These are phyloP conservation scores for rat (Rattus norvegicus) DNA, from an alignment of 2,113 vertebrate genomes.

Conservation along the genomic window GRCr8 NC_086033.1:107448501-107449000, in stretches of 20 bases:
- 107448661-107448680: conserved; percentile 80
- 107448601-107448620: conserved; percentile 1
- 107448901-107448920: conserved; percentile 79
- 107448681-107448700: conserved; percentile 82
- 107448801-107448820: conserved; percentile 70
- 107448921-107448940: conserved; percentile 80
- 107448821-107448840: conserved; percentile 84
- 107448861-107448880: conserved; percentile 82
- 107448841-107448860: conserved; percentile 78
- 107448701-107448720: conserved; percentile 88
- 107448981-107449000: conserved; percentile 72
- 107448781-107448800: conserved; percentile 84
- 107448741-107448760: conserved; percentile 86
- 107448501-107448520: conserved; percentile 38
- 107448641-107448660: conserved; percentile 18
- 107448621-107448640: conserved; percentile 38
- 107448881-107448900: conserved; percentile 78
- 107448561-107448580: conserved; percentile 35
- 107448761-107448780: conserved; percentile 85
- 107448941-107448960: conserved; percentile 69
- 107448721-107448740: conserved; percentile 85
- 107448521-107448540: background rate
- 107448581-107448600: conserved; percentile 45
- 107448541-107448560: background rate
- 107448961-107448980: conserved; percentile 72